Conservation (phyloP, 2,113 vertebrate genomes). For the Mesitornis unicolor region DNA sequence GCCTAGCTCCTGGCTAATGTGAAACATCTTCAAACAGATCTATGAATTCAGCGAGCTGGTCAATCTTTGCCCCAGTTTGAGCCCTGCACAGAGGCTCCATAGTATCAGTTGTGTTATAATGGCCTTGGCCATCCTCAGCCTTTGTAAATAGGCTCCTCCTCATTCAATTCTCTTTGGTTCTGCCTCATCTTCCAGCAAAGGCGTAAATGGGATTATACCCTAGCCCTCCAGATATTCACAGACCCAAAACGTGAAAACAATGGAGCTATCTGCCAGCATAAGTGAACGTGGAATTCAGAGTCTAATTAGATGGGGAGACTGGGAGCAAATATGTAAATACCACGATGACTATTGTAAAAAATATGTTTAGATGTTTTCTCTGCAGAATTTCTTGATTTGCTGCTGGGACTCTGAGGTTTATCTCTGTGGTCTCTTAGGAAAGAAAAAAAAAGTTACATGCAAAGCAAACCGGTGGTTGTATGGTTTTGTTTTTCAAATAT, state of each 20-base stretch:
- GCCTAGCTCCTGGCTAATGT: neutral
- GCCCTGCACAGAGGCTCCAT: neutral
- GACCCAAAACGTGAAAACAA: neutral
- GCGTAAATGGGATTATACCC: neutral
- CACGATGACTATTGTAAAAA: neutral
- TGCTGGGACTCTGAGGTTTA: conserved; percentile 32
- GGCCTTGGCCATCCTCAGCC: neutral
- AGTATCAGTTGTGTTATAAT: neutral
- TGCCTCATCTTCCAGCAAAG: neutral
- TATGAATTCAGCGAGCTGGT: neutral
- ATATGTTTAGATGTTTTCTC: conserved; percentile 20
- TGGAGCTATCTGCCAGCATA: neutral
- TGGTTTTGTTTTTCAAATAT: neutral
- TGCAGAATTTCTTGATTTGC: conserved; percentile 36
- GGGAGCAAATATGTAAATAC: conserved; percentile 54
- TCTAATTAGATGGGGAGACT: conserved; percentile 51
- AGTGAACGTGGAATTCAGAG: neutral
- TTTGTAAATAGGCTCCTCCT: neutral
- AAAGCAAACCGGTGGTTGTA: neutral
- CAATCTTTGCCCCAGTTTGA: neutral
- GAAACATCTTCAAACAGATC: neutral
- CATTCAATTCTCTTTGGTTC: neutral
- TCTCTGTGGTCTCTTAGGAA: neutral
- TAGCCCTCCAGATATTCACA: neutral
- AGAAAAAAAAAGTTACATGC: neutral